Evolutionary conservation across 2,113 vertebrate genomes (phyloP).

Genomic region (Cyanoderma ruficeps): DNA sequence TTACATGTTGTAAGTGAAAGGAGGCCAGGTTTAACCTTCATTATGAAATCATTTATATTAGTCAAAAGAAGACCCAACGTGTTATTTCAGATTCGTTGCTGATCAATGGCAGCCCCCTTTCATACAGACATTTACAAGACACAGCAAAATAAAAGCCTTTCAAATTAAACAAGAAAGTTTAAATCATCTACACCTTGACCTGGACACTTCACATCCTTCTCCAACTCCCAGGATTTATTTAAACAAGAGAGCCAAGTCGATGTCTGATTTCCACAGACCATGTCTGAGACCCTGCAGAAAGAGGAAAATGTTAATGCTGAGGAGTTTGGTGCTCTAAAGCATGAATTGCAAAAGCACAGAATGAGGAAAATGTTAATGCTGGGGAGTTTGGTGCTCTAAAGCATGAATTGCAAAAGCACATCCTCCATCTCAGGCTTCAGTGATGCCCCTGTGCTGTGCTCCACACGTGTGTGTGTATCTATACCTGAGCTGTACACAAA

Average conservation of each 20-base stretch:
- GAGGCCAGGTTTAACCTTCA: background rate
- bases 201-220: background rate
- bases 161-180: background rate
- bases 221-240: background rate
- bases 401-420: background rate
- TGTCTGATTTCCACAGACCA: background rate
- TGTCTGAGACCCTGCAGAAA: background rate
- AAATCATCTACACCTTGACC: background rate
- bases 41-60: background rate
- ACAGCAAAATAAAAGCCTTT: background rate
- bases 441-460: background rate
- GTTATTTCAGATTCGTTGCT: background rate
- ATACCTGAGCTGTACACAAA: rapidly evolving
- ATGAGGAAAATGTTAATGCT: background rate
- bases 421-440: background rate
- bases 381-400: background rate
- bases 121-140: background rate
- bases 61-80: background rate
- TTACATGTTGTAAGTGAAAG: background rate
- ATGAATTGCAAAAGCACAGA: background rate
- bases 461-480: rapidly evolving
- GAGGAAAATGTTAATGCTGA: background rate
- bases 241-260: background rate
- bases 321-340: background rate
- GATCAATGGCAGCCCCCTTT: background rate